A percentile compares a stretch with the other conserved stretches of the same genome.
Conservation (phyloP, 2,113 vertebrate genomes). For the Ramphastos sulfuratus region DNA sequence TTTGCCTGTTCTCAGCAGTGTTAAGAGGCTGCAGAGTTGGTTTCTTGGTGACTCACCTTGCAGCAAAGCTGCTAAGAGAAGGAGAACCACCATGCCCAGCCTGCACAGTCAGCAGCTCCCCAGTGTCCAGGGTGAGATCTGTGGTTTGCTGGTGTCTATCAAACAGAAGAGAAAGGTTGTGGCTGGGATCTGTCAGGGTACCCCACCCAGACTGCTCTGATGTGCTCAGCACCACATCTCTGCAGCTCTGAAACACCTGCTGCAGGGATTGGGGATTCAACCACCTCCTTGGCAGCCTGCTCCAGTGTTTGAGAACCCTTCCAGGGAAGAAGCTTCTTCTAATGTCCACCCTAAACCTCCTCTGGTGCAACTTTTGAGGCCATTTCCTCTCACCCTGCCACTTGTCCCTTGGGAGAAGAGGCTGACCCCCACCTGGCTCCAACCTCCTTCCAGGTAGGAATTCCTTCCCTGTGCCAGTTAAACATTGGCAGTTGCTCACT, state of each 20-base stretch:
- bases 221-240: no score
- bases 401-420: no score
- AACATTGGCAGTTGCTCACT: neutral
- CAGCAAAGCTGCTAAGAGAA: constrained; percentile 49
- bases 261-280: no score
- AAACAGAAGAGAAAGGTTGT: neutral
- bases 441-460: neutral
- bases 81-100: neutral
- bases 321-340: no score
- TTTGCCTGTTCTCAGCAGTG: fast-evolving
- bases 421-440: no score
- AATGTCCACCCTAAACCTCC: no score
- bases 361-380: no score
- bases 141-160: neutral
- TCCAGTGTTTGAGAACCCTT: no score
- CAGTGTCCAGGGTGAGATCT: no score
- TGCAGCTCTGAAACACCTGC: no score
- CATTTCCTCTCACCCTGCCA: no score
- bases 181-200: neutral
- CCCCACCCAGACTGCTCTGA: fast-evolving
- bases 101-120: neutral
- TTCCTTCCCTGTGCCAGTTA: neutral
- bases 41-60: constrained; percentile 59
- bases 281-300: no score
- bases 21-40: neutral